These are phyloP conservation scores for Epizoanthus rinbou DNA, from an alignment of 92 coral and sea anemone species.

Conservation along the genomic window DNA sequence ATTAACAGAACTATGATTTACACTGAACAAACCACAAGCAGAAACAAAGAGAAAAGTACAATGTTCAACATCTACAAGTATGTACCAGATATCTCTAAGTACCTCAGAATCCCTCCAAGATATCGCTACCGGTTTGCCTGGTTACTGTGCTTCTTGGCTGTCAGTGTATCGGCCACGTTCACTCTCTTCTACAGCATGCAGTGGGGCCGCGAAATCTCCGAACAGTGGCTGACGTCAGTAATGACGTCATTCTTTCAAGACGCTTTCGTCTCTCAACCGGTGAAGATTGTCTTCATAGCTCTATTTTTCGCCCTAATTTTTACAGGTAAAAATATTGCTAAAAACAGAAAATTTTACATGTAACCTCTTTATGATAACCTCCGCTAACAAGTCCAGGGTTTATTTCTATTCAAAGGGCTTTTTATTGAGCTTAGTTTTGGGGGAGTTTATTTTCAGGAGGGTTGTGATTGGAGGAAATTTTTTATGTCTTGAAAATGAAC, in stretches of 20 bases:
- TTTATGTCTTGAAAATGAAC: too few relatives aligned
- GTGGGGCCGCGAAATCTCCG: slow-evolving; percentile 83
- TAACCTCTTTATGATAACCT: too few relatives aligned
- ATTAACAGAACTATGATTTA: neutral
- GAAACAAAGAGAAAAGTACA: neutral
- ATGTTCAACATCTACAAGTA: slow-evolving; percentile 15
- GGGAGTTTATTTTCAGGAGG: too few relatives aligned
- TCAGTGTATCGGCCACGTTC: slow-evolving; percentile 54
- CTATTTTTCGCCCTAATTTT: slow-evolving; percentile 56
- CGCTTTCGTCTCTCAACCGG: slow-evolving; percentile 82
- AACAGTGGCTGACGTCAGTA: slow-evolving; percentile 84
- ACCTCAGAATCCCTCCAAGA: slow-evolving; percentile 24
- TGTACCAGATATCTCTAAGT: slow-evolving; percentile 8
- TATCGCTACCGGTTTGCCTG: slow-evolving; percentile 58
- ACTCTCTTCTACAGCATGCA: slow-evolving; percentile 79
- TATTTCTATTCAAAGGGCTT: too few relatives aligned
- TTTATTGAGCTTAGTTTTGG: too few relatives aligned
- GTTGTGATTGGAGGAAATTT: too few relatives aligned
- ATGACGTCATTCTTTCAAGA: slow-evolving; percentile 88
- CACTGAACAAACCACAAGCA: neutral
- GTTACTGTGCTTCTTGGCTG: slow-evolving; percentile 61
- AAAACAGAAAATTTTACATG: too few relatives aligned
- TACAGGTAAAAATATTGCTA: slow-evolving; percentile 18
- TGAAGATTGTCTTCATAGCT: slow-evolving; percentile 71
- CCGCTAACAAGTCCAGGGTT: too few relatives aligned